Evolutionary conservation across 2,113 vertebrate genomes (phyloP).

Genomic region (Passer montanus): DNA sequence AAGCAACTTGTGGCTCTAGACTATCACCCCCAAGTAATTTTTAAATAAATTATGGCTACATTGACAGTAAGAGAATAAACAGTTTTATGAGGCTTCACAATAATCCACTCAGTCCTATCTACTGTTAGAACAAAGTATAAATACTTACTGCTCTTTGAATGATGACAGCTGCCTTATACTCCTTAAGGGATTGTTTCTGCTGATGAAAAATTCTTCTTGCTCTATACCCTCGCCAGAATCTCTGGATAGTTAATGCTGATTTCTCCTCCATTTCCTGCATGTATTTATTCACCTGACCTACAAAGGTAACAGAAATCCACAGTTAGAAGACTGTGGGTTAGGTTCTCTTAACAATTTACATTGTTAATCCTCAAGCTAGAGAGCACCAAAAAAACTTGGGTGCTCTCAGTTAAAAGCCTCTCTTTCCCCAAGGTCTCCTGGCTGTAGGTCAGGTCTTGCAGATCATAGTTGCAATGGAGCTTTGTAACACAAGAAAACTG

Average conservation of each 20-base stretch:
- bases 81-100: not conserved
- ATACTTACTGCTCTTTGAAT: slow-evolving; percentile 89
- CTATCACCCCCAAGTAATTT: not conserved
- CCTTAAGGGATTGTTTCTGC: slow-evolving; percentile 72
- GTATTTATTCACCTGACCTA: slow-evolving; percentile 84
- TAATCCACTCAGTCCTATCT: not conserved
- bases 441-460: not conserved
- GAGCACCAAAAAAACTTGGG: not conserved
- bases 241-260: slow-evolving; percentile 90
- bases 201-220: slow-evolving; percentile 78
- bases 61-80: not conserved
- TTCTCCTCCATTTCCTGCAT: slow-evolving; percentile 83
- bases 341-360: not conserved
- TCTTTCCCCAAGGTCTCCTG: not conserved
- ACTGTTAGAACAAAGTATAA: not conserved
- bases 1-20: not conserved
- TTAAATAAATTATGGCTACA: not conserved
- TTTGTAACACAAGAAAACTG: not conserved
- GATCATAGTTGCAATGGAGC: not conserved
- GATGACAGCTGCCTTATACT: slow-evolving; percentile 82
- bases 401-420: not conserved
- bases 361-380: not conserved
- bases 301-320: slow-evolving; percentile 28
- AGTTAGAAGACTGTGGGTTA: not conserved
- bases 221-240: slow-evolving; percentile 86